Conservation (phyloP, 1,140 invertebrate species). For the Trinorchestia longiramus region DNA sequence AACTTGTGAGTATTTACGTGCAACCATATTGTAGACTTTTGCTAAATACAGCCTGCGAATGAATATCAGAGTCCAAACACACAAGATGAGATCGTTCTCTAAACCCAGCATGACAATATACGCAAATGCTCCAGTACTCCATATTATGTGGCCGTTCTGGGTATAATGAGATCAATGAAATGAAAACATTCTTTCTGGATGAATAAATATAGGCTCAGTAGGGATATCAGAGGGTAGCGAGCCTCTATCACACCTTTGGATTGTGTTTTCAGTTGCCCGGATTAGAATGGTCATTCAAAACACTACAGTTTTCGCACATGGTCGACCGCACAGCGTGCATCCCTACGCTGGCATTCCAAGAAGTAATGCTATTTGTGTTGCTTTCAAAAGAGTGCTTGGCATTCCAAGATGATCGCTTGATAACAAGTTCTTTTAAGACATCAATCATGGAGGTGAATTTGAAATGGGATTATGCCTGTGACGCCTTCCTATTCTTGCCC, state of each 20-base stretch:
- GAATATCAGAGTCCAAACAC: background rate
- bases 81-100: background rate
- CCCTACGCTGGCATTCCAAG: background rate
- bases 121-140: background rate
- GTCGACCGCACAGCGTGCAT: background rate
- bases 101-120: background rate
- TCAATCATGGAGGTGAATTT: background rate
- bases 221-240: background rate
- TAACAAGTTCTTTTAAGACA: slow-evolving; percentile 36
- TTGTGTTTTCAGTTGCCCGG: background rate
- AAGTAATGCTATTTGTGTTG: slow-evolving; percentile 4
- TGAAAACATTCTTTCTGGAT: background rate
- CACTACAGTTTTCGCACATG: background rate
- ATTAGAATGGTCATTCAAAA: background rate
- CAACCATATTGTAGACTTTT: background rate
- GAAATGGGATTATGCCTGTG: background rate
- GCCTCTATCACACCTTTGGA: background rate
- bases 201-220: background rate
- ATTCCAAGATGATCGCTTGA: slow-evolving; percentile 49
- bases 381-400: background rate
- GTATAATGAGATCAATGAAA: background rate
- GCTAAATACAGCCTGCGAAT: background rate
- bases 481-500: background rate
- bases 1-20: too few species aligned
- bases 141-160: background rate